Evolutionary conservation across 2,888 invertebrate genomes (phyloP), one percentile per base, ranked within the genome.

Genomic region (Lydus trimaculatus): DNA sequence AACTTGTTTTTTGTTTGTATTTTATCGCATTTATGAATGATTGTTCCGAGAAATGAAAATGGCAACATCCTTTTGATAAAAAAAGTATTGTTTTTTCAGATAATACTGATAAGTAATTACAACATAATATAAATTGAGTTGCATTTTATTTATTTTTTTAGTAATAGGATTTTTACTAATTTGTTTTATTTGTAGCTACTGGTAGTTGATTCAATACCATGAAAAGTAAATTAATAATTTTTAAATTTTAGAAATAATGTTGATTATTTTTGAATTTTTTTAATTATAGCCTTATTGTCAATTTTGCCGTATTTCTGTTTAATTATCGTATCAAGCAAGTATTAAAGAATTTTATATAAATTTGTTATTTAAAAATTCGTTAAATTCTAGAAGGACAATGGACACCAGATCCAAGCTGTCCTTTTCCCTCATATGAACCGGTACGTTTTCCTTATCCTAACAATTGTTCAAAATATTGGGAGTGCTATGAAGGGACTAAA

Each of bases 351-450:
- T 43, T 43, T 17, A 7, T 43, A 13, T 33, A 31, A 31, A 33
- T 33, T 33, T 33, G 33, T 61, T 61, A 4, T 15, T 6, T 61
- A n/a, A n/a, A 28, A 28, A 8, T 31, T 20, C 31, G 1, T 61
- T 17, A 23, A 39, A 23, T 20, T 20, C n/a, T 39, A 67, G 67
- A 48, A 31, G 65, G 61, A 11, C 56, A 67, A 58, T 67, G 62
- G 59, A 65, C 67, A 25, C 67, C 70, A 9, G 68, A 69, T 36
- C 67, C 71, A 15, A 39, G 48, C n/a, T 71, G 71, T 58, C 68
- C 67, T 28, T 71, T 61, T 17, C 71, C 71, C 17, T 66, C 69
- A 4, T 60, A 64, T 20, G 33, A 61, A n/a, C 39, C 39, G 17
- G 64, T 64, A 2, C 31, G 58, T 28, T 64, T 59, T 23, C 67